Conservation (phyloP, 2,888 invertebrate species). For the Omphaloscelis lunosa region DNA sequence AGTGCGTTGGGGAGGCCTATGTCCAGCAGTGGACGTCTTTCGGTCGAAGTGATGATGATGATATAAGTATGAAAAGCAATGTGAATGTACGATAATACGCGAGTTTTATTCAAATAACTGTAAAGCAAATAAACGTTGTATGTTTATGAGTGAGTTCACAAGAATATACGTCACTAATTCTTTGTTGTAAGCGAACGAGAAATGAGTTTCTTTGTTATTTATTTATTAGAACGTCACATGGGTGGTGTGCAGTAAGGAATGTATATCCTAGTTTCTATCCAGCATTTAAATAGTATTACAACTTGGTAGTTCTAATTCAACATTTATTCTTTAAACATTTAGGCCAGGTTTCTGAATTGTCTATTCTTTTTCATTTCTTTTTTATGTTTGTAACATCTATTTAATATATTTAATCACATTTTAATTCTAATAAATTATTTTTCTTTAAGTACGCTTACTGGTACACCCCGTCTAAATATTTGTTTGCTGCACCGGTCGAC, state of each 20-base stretch:
- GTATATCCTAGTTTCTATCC: constrained; percentile 1
- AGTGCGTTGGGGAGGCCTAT: no score
- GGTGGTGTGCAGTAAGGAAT: constrained; percentile 55
- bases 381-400: no score
- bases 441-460: no score
- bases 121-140: constrained; percentile 13
- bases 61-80: background rate
- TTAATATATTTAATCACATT: no score
- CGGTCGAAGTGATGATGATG: no score
- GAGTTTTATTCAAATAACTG: constrained; percentile 21
- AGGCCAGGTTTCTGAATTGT: no score
- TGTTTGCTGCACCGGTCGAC: no score
- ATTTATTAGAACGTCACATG: constrained; percentile 21
- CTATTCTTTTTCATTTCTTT: no score
- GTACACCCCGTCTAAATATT: no score
- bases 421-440: no score
- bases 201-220: constrained; percentile 44
- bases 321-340: no score
- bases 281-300: background rate
- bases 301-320: background rate
- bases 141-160: constrained; percentile 37
- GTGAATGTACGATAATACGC: constrained; percentile 14
- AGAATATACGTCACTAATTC: constrained; percentile 42
- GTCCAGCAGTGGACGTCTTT: no score
- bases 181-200: constrained; percentile 18